Conservation (phyloP, 2,888 invertebrate genomes). For the Drosophila infuscata region DNA sequence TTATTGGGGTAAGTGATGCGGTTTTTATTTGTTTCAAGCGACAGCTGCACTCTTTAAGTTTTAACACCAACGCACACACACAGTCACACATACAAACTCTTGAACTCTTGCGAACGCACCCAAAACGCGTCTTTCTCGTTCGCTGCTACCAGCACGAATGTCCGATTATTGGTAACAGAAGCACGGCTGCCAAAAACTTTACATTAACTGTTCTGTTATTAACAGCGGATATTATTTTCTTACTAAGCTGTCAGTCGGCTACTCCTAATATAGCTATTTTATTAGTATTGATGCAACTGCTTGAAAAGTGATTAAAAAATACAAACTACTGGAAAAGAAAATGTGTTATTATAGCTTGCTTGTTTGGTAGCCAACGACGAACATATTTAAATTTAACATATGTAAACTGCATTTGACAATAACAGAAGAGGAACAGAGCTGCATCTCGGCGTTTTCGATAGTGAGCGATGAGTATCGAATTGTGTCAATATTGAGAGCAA, state of each 20-base stretch:
- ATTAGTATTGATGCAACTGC: not conserved
- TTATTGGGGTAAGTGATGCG: constrained; percentile 30
- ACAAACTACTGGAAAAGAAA: not conserved
- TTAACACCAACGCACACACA: constrained; percentile 53
- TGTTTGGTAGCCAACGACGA: not conserved
- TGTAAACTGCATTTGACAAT: not conserved
- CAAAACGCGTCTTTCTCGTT: constrained; percentile 65
- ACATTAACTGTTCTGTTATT: constrained; percentile 45
- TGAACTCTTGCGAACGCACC: constrained; percentile 49
- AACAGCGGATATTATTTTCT: constrained; percentile 23
- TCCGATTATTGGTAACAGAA: constrained; percentile 33
- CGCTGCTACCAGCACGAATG: constrained; percentile 66
- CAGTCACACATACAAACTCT: constrained; percentile 13
- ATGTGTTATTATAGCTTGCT: not conserved
- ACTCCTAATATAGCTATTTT: not conserved
- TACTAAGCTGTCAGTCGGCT: not conserved
- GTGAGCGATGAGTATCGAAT: not conserved
- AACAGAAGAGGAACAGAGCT: not conserved
- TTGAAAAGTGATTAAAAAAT: not conserved
- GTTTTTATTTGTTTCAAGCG: constrained; percentile 70
- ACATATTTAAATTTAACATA: constrained; percentile 42
- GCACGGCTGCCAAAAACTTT: constrained; percentile 6
- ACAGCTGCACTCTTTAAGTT: constrained; percentile 70
- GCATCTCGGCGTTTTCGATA: constrained; percentile 19
- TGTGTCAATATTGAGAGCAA: no score